Percentiles rank a stretch among this genome's conserved stretches.
Evolutionary conservation across 1,140 invertebrate species (phyloP).

Genomic region (Leptinotarsa lineolata): DNA sequence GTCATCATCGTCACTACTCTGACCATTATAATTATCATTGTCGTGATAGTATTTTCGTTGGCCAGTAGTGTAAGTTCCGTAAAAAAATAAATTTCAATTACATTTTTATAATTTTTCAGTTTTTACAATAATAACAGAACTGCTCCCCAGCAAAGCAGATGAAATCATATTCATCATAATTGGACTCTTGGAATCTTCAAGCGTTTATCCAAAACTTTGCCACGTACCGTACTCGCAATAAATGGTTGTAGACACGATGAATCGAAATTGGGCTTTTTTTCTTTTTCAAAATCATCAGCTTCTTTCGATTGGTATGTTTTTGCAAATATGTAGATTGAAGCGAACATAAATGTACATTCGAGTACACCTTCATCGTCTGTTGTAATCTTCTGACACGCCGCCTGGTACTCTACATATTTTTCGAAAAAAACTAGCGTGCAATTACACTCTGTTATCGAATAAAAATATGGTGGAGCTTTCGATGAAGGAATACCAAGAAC

Average conservation of each 20-base stretch:
- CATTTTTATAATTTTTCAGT: too few relatives aligned
- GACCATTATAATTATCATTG: too few relatives aligned
- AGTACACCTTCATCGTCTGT: not conserved
- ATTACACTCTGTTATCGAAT: slow-evolving; percentile 14
- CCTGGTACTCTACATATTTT: slow-evolving; percentile 10
- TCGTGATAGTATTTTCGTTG: too few relatives aligned
- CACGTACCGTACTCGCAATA: slow-evolving; percentile 25
- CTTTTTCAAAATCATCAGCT: slow-evolving; percentile 17
- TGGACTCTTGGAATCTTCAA: slow-evolving; percentile 16
- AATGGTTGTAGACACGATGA: slow-evolving; percentile 19
- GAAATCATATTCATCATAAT: slow-evolving; percentile 10
- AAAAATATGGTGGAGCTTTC: not conserved
- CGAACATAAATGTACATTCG: slow-evolving; percentile 11
- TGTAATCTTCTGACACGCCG: not conserved
- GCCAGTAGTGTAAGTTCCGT: too few relatives aligned
- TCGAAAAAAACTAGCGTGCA: slow-evolving; percentile 13
- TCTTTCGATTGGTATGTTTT: slow-evolving; percentile 16
- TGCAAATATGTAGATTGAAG: slow-evolving; percentile 18
- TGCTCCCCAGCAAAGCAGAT: slow-evolving; percentile 10
- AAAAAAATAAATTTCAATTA: too few relatives aligned
- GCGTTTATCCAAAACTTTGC: slow-evolving; percentile 28
- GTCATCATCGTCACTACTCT: too few relatives aligned
- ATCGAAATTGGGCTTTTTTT: slow-evolving; percentile 5
- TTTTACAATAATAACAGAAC: not conserved
- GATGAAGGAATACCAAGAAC: slow-evolving; percentile 28